Evolutionary conservation across 1,140 invertebrate species (phyloP).

Genomic region (Neodiprion pinetum): DNA sequence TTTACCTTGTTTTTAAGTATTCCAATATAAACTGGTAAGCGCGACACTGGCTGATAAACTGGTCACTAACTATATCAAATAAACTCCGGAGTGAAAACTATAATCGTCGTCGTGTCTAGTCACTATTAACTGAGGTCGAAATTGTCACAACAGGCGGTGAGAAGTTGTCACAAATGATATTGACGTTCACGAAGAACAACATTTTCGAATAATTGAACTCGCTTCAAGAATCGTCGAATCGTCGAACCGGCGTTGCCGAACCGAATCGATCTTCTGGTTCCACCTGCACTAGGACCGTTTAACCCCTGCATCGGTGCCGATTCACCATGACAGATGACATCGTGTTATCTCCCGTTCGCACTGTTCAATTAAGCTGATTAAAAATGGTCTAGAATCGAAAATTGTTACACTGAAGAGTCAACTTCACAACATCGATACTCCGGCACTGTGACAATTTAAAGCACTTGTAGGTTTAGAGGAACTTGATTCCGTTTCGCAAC

Average conservation of each 20-base stretch:
- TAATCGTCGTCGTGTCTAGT: neutral
- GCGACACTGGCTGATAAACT: neutral
- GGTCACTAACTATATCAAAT: neutral
- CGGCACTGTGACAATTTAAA: no score
- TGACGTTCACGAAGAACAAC: constrained; percentile 4
- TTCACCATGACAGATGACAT: no score
- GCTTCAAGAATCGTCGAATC: no score
- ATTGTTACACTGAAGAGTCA: no score
- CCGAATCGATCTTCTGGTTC: neutral
- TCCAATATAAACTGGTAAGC: neutral
- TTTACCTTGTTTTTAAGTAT: neutral
- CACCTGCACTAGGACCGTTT: neutral
- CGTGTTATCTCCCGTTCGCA: no score
- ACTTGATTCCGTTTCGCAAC: no score
- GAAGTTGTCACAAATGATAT: neutral
- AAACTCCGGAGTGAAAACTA: no score
- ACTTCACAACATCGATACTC: no score
- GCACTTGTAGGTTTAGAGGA: no score
- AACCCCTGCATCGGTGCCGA: neutral
- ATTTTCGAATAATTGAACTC: neutral
- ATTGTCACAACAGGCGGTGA: neutral
- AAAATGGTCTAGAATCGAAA: no score
- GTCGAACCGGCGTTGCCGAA: neutral
- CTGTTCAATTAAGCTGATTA: no score
- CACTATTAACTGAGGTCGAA: neutral